Evolutionary conservation across 2,888 invertebrate genomes (phyloP), one percentile per base, ranked within the genome.

Genomic region (Netelia melanura): DNA sequence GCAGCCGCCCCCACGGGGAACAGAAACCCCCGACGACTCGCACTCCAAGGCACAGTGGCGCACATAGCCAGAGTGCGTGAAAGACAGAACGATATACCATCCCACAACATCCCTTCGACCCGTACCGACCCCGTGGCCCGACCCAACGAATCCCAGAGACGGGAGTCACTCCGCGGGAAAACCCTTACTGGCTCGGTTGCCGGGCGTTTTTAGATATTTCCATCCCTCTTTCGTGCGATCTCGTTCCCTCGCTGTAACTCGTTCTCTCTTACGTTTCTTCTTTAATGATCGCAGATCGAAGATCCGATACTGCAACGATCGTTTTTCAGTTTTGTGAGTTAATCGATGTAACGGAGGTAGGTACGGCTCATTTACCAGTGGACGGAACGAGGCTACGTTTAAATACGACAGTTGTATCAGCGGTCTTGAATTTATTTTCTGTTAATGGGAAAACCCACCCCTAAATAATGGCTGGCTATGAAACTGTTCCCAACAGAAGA

Each of bases 1-100:
- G 76, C 79, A 81, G 52, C 77, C 79, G 61, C 58, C 71, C 65
- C 72, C 65, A 72, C 76, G 43, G 62, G 64, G 48, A 44, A 43
- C 56, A 23, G 79, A 70, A 70, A 65, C 54, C 38, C 38, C 30
- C 67, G 54, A 54, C 56, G 43, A 44, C 30, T 68, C 76, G 25
- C 78, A 75, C 68, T 61, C 75, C 76, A 67, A 75, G 68, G 65
- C 67, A 44, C 44, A 38, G 44, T 44, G 17, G 68, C 64, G 62
- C 75, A 52, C 38, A 23, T 23, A 68, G 58, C 56, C 62, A 64
- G 81, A 54, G 68, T 75, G 74, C 72, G 67, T 84, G 23, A 71
- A 68, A 71, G 76, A 76, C 71, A 43, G 58, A 48, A n/a, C 52
- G n/a, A n/a, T 5, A 21, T 38, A 38, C 48, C 48, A 48, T 3